Evolutionary conservation across 2,888 invertebrate genomes (phyloP), one percentile per base, ranked within the genome.

Genomic region (Standfussiana lucernea): DNA sequence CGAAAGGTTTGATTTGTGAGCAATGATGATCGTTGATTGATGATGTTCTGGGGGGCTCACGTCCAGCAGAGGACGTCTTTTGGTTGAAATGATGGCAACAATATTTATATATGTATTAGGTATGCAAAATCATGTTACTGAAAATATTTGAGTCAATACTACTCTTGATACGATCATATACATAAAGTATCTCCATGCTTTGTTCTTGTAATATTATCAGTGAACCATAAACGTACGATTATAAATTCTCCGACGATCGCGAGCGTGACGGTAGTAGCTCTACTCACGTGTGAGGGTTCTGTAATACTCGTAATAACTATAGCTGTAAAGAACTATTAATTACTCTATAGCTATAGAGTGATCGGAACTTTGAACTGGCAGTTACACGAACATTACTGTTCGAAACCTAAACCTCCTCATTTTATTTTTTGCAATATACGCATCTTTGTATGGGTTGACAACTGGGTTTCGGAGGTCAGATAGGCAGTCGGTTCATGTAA

Each of bases 181-280:
- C 8, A 61, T 21, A 11, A 21, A 61, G 15, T 18, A 64, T 18
- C n/a, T 64, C n/a, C 64, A 40, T 32, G 40, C n/a, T 72, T 40
- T 40, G 47, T 61, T 18, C 47, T 61, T 37, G 24, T 40, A 40
- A 45, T 37, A 11, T 62, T 81, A 61, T 28, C 82, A 61, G 64
- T 69, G 70, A 75, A 75, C 82, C 76, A 61, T 82, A 32, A 66
- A 74, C 53, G 53, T 53, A 68, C 77, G 70, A 86, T 82, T 82
- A 86, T 71, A 67, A 67, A 86, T 68, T 67, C 42, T 28, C 62
- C 45, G 65, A 37, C 2, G 45, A 68, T 53, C 42, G 37, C 53
- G 2, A 24, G 76, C 82, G 70, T 76, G 67, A 86, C 86, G 77
- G 35, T 71, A 69, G 18, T 45, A 28, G 53, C 35, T 59, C 62